These are phyloP conservation scores for Cranoglanis bouderius DNA, from an alignment of 2,113 vertebrate species.

Conservation along the genomic window DNA sequence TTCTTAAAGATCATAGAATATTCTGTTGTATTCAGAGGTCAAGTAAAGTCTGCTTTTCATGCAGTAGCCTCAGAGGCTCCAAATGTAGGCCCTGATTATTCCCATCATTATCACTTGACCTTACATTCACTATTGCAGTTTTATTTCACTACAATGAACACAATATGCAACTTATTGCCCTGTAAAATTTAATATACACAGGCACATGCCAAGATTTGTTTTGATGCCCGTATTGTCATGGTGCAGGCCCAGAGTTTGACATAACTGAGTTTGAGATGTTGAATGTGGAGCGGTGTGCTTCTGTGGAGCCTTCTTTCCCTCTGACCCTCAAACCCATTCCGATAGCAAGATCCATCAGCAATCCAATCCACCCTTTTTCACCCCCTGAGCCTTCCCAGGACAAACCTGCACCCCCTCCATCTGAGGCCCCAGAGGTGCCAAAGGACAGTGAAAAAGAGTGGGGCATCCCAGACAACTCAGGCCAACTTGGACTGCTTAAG, in stretches of 20 bases:
- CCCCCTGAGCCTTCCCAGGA: constrained; percentile 37
- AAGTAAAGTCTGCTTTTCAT: background rate
- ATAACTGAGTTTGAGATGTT: constrained; percentile 75
- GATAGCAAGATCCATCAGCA: constrained; percentile 50
- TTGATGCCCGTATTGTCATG: constrained; percentile 58
- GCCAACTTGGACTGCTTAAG: constrained; percentile 69
- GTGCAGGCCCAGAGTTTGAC: constrained; percentile 73
- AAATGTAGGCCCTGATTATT: background rate
- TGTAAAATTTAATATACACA: background rate
- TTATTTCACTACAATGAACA: background rate
- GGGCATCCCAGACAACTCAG: constrained; percentile 53
- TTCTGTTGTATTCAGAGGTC: background rate
- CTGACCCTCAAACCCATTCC: constrained; percentile 49
- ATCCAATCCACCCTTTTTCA: constrained; percentile 38
- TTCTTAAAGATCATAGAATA: background rate
- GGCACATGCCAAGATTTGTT: background rate
- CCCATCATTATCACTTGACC: background rate
- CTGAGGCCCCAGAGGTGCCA: constrained; percentile 52
- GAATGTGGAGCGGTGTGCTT: constrained; percentile 64
- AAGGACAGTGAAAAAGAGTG: constrained; percentile 60
- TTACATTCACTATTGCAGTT: background rate
- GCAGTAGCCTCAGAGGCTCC: background rate
- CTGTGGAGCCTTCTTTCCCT: constrained; percentile 57
- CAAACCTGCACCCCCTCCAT: background rate
- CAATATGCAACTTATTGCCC: background rate